phyloP scores from a whole-genome alignment of 2,888 invertebrate species.

The Tribolium freemani region DNA sequence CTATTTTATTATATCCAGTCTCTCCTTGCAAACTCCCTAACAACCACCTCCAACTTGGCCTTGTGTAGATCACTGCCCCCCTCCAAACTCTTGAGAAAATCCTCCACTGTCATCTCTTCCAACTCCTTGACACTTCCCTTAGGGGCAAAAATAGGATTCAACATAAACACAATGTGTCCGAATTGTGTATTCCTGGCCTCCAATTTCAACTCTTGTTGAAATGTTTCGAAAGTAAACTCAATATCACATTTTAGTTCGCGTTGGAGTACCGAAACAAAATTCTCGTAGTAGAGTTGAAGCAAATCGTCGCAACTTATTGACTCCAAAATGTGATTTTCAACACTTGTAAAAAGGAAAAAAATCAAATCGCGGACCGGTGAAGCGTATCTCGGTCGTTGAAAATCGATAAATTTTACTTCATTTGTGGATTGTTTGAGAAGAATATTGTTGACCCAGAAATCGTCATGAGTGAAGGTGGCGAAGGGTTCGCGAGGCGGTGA shows the following conservation, averaged over 20 bases:
- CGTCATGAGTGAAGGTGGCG: constrained; percentile 70
- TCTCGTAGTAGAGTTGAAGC: constrained; percentile 57
- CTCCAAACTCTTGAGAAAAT: constrained; percentile 54
- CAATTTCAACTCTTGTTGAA: constrained; percentile 19
- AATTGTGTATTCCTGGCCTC: constrained; percentile 58
- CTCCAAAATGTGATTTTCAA: constrained; percentile 57
- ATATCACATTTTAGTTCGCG: constrained; percentile 16
- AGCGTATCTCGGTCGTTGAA: constrained; percentile 51
- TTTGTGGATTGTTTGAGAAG: constrained; percentile 65
- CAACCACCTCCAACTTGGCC: constrained; percentile 13
- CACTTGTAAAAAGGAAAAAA: constrained; percentile 56
- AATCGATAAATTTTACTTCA: constrained; percentile 53
- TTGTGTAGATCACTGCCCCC: background rate
- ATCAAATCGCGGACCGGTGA: constrained; percentile 52
- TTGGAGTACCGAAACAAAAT: constrained; percentile 50
- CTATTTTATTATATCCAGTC: constrained; percentile 22
- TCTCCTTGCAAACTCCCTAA: constrained; percentile 17
- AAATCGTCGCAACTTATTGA: constrained; percentile 66
- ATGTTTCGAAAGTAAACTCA: constrained; percentile 6
- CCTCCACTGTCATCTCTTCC: constrained; percentile 63
- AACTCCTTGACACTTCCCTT: constrained; percentile 61
- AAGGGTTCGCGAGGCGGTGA: constrained; percentile 68
- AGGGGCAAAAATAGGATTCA: constrained; percentile 63
- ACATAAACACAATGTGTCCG: constrained; percentile 66
- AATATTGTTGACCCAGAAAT: constrained; percentile 75